Base-by-base conservation (phyloP, 2,888 invertebrate genomes). In the Apodemia zela region DNA sequence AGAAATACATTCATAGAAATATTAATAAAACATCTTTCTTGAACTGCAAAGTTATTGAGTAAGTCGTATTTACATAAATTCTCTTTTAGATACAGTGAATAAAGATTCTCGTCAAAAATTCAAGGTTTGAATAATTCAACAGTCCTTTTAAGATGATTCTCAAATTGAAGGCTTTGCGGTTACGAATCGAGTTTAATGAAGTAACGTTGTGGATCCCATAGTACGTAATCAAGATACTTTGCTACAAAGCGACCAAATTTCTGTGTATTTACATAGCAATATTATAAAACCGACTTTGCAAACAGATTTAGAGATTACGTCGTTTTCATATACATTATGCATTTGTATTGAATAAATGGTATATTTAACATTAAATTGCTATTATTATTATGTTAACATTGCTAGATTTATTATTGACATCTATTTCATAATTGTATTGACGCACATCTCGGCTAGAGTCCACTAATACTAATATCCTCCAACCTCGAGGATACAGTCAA, bases 101-200 rank as follows among this genome's bases (percentile, higher is more conserved):
- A 73, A 73, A 78, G 80, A 84, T 80, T 75, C 75, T 80, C 78
- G 77, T 80, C 82, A 84, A 86, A 85, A 84, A 85, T 85, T 84
- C 82, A 81, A 73, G 76, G 75, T 78, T 81, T 85, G 84, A 87
- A 87, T 87, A 77, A 87, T 87, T 86, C 86, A 87, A 77, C 71
- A 79, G 79, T 77, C 81, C 84, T 81, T 87, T 84, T 77, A 77
- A 79, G 80, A 81, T 85, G 82, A 84, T 84, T 85, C 83, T 76
- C 81, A 82, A 86, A 85, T 84, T 82, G 82, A 79, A 84, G 81
- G 81, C 81, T 82, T 80, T 76, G 77, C 75, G 75, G 81, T 79
- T 79, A 75, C 79, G 76, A 75, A 72, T 75, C 71, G 75, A 70
- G 72, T 77, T 78, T 82, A 84, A 83, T 79, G 81, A 82, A 82